These are phyloP conservation scores for Garra rufa DNA, from an alignment of 2,113 vertebrate genomes.

Conservation along the genomic window DNA sequence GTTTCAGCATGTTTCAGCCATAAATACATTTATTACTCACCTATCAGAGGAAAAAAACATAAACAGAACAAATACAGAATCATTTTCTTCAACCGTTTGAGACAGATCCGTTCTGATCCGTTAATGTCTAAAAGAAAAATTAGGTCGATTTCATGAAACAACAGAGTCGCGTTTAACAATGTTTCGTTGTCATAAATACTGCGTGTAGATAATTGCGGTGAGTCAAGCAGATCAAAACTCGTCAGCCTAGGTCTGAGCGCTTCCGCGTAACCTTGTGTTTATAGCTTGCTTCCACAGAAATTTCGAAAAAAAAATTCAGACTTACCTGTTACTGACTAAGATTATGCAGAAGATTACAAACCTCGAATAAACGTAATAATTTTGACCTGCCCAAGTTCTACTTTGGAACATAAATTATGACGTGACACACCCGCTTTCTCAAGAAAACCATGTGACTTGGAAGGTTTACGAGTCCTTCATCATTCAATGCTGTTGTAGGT, in stretches of 20 bases:
- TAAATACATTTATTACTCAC: neutral
- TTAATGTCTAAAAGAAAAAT: neutral
- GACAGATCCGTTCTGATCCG: no score
- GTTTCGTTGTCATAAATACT: neutral
- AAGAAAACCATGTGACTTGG: neutral
- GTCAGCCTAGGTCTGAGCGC: no score
- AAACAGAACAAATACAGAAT: neutral
- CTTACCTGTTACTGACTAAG: no score
- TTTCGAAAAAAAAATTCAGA: no score
- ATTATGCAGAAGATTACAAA: neutral
- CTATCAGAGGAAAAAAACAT: neutral
- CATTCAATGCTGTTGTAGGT: neutral
- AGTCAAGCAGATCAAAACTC: neutral
- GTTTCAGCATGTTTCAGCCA: neutral
- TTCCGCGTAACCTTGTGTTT: no score
- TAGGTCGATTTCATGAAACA: neutral
- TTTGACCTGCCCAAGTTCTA: neutral
- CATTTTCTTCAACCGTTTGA: no score
- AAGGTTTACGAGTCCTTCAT: neutral
- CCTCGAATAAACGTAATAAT: neutral
- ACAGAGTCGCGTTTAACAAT: neutral
- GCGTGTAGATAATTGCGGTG: neutral
- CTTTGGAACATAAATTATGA: neutral
- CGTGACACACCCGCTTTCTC: neutral
- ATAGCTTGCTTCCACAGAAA: no score